phyloP scores from a whole-genome alignment of 2,888 invertebrate genomes.

The Dynastes maya region DNA sequence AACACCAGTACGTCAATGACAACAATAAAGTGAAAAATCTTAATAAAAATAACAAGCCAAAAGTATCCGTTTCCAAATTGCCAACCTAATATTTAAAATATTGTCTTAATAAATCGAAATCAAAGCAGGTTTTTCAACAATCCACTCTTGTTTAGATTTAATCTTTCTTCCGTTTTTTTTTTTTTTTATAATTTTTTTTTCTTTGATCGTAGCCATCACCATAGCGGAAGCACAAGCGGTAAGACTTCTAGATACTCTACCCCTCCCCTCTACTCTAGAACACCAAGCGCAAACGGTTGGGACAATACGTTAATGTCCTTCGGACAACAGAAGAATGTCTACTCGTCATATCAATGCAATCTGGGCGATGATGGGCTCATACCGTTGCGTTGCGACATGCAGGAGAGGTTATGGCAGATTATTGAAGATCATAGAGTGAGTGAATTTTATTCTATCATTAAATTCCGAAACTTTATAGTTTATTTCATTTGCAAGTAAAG shows the following conservation, averaged over 20 bases:
- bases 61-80: too few species aligned
- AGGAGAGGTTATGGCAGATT: constrained; percentile 86
- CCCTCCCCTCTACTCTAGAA: constrained; percentile 73
- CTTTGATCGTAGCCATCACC: constrained; percentile 54
- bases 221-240: constrained; percentile 58
- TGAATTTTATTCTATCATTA: constrained; percentile 8
- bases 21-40: too few species aligned
- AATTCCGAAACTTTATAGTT: too few species aligned
- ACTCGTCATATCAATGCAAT: constrained; percentile 59
- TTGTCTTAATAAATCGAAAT: too few species aligned
- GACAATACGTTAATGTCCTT: constrained; percentile 56
- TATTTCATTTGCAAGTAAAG: too few species aligned
- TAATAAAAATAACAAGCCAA: too few species aligned
- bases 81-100: too few species aligned
- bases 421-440: constrained; percentile 85
- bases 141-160: too few species aligned
- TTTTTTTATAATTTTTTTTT: neutral
- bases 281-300: constrained; percentile 72
- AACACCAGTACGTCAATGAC: too few species aligned
- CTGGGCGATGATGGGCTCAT: constrained; percentile 84
- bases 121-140: too few species aligned
- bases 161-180: too few species aligned
- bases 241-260: constrained; percentile 68
- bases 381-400: constrained; percentile 80
- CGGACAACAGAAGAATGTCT: constrained; percentile 47